Conservation (phyloP, 2,888 invertebrate species). For the Caenorhabditis macrosperma region DNA sequence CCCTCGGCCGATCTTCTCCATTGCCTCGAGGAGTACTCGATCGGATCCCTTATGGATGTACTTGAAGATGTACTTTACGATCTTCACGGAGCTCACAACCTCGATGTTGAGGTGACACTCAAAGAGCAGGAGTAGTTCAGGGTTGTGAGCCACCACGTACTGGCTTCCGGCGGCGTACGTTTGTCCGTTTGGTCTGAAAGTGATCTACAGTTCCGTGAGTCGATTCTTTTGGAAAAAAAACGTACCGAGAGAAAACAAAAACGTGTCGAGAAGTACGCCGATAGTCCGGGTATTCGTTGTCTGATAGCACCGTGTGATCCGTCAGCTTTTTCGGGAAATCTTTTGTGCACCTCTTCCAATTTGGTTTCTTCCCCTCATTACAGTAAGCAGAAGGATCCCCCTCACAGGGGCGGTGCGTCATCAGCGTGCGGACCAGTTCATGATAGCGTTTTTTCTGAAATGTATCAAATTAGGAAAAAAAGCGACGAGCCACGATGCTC, state of each 20-base stretch:
- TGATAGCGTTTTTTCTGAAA: slow-evolving; percentile 5
- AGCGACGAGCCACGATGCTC: background rate
- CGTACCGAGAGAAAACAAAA: background rate
- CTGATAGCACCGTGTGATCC: background rate
- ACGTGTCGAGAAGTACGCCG: background rate
- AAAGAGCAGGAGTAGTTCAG: background rate
- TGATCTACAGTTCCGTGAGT: too few relatives aligned
- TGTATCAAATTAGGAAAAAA: background rate
- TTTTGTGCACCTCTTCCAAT: slow-evolving; percentile 15
- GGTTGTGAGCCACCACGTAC: slow-evolving; percentile 24
- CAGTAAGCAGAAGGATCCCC: slow-evolving; percentile 20
- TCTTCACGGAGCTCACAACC: slow-evolving; percentile 5
- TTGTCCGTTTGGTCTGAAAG: background rate
- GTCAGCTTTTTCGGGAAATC: background rate
- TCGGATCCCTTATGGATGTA: slow-evolving; percentile 39
- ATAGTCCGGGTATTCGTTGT: slow-evolving; percentile 5
- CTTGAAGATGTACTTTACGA: slow-evolving; percentile 43
- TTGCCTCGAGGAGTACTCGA: slow-evolving; percentile 25
- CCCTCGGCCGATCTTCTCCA: background rate
- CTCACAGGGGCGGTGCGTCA: slow-evolving; percentile 28
- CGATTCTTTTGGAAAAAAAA: background rate
- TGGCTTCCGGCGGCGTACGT: background rate
- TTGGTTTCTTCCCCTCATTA: slow-evolving; percentile 4
- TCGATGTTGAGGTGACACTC: slow-evolving; percentile 28
- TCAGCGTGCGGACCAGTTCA: slow-evolving; percentile 9